Base-by-base conservation (phyloP, 2,888 invertebrate species). In the Globia sparganii region DNA sequence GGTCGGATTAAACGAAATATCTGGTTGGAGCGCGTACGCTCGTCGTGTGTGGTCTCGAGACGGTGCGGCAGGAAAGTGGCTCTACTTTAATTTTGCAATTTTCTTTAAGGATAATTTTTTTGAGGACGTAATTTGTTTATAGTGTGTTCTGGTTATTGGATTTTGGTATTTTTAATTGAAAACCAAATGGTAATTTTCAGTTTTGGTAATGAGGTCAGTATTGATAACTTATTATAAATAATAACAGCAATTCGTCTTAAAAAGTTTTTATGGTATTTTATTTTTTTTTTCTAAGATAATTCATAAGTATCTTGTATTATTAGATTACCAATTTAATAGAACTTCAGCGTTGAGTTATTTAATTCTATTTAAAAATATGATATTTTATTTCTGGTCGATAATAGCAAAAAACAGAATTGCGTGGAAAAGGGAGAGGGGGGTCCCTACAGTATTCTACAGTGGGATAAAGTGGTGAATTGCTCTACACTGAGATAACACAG, bases 11-110 rank as follows among this genome's bases (percentile, higher is more conserved):
- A 90, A 88, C 91, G 91, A 90, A 90, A 90, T 91, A 86, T 90
- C 86, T 85, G 88, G 85, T 84, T 85, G 84, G 69, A 78, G 86
- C 88, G 85, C 86, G 86, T 83, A 88, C 88, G 87, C 70, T 80
- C 91, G 66, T 78, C 89, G 91, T 91, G 92, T 92, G 92, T 92
- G 92, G 92, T 92, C 92, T 73, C 58, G 62, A 77, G 73, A 77
- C 80, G 83, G 46, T 77, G 76, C 69, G 87, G 28, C 72, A 34
- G 74, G 86, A 73, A 88, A 84, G 62, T 66, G 79, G 87, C 91
- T 92, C 88, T 85, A 89, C 86, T 86, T 85, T 11, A 15, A 31
- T 40, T 59, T 66, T 34, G 34, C 72, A 31, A 76, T 75, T 46
- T 72, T 70, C 11, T 43, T 74, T 62, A 59, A 25, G 58, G 15